A percentile compares a stretch with the other conserved stretches of the same genome.
These are phyloP conservation scores for Meda fulgida DNA, from an alignment of 2,797 vertebrate genomes.

Conservation along the genomic window DNA sequence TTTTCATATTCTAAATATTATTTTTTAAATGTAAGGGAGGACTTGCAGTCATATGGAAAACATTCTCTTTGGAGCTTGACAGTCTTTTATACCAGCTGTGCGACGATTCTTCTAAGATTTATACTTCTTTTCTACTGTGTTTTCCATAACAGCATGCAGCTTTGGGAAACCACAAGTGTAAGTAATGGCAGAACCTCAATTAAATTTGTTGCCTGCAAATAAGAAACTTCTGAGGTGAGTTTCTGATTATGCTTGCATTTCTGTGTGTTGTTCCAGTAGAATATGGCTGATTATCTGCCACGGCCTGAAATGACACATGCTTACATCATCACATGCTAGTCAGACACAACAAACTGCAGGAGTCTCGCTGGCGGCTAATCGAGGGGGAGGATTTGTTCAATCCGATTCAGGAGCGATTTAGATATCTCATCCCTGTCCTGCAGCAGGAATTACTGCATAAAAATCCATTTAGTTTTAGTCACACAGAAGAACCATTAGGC, in stretches of 20 bases:
- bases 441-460: not conserved
- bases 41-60: too few relatives aligned
- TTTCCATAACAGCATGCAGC: not conserved
- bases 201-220: slow-evolving; percentile 14
- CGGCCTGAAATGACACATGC: slow-evolving; percentile 20
- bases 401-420: not conserved
- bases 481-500: not conserved
- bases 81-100: not conserved
- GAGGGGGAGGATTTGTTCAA: slow-evolving; percentile 40
- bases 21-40: not conserved
- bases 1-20: not conserved
- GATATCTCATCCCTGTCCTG: slow-evolving; percentile 1
- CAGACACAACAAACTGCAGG: slow-evolving; percentile 12
- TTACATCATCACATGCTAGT: slow-evolving; percentile 29
- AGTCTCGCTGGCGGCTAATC: slow-evolving; percentile 62
- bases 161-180: not conserved
- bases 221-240: not conserved
- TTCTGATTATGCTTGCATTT: not conserved
- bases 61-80: not conserved
- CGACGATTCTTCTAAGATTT: not conserved
- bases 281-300: slow-evolving; percentile 20
- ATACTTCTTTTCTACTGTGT: not conserved
- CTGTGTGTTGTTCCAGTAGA: not conserved
- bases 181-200: not conserved
- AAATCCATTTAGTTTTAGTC: not conserved